Percentiles rank a stretch among this genome's conserved stretches.
phyloP scores from a whole-genome alignment of 2,888 invertebrate species.

The Drosophila infuscata region DNA sequence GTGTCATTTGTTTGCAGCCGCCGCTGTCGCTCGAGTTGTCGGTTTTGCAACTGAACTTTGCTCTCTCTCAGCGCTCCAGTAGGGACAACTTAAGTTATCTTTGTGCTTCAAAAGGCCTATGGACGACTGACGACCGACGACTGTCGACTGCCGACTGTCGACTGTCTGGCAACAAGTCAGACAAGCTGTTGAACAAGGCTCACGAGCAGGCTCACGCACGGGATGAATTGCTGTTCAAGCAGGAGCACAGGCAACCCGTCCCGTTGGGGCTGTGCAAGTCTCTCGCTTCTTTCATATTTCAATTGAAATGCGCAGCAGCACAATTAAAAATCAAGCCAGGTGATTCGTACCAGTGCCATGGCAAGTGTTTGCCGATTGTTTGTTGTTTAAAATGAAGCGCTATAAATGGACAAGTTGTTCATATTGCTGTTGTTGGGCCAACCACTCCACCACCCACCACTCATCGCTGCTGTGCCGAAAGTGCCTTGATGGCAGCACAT shows the following conservation, averaged over 20 bases:
- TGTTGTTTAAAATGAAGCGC: constrained; percentile 66
- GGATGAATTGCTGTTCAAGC: background rate
- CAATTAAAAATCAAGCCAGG: constrained; percentile 70
- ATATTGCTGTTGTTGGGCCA: constrained; percentile 10
- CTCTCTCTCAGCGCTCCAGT: constrained; percentile 5
- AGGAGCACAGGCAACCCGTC: constrained; percentile 13
- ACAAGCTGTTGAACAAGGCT: constrained; percentile 58
- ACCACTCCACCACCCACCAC: constrained; percentile 3
- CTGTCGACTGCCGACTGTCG: background rate
- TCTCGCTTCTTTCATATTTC: constrained; percentile 58
- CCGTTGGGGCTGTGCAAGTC: constrained; percentile 15
- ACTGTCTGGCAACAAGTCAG: constrained; percentile 59
- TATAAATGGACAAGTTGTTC: constrained; percentile 65
- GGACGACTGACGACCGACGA: constrained; percentile 35
- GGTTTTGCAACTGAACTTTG: constrained; percentile 57
- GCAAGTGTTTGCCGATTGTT: constrained; percentile 64
- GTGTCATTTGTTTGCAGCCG: constrained; percentile 66
- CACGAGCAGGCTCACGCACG: constrained; percentile 1
- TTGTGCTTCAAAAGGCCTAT: constrained; percentile 74
- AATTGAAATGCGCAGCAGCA: constrained; percentile 70
- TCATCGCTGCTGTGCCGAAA: constrained; percentile 21
- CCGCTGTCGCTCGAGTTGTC: constrained; percentile 45
- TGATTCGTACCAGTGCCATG: constrained; percentile 59
- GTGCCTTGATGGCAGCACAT: constrained; percentile 60
- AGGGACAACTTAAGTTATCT: constrained; percentile 66